Evolutionary conservation across 2,888 invertebrate genomes (phyloP), one percentile per base, ranked within the genome.

Genomic region (Lepas anatifera): DNA sequence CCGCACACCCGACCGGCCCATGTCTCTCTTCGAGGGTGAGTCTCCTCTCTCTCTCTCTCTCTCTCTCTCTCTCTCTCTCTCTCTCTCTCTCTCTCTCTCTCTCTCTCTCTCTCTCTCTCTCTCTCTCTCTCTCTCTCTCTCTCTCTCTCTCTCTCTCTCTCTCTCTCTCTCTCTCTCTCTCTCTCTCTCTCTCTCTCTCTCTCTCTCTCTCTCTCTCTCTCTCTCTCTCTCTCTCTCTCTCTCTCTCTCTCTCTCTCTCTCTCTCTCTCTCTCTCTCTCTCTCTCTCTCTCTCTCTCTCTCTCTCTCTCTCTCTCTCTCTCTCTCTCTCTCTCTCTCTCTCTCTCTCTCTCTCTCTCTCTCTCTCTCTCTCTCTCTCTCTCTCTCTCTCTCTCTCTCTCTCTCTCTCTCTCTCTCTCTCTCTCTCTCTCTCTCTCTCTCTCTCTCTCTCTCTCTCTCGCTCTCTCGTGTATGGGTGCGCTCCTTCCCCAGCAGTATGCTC

Each of bases 11-110:
- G 93, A 94, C 79, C 81, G 88, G 71, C 93, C 92, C 0, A 85
- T 86, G 68, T 94, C 93, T 0, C 80, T 95, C 67, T 94, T 88
- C 78, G 94, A 95, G 84, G 94, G 86, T 84, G 77, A 76, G 58
- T 46, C 29, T 63, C 64, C 18, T 63, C 29, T 25, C 32, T 63
- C 64, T 63, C 64, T 63, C 32, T 37, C 32, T 63, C 64, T 27
- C 32, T 37, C 22, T 35, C 64, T 25, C 64, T 37, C 37, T 37
- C 64, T 22, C 64, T 37, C 37, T 37, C 64, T 13, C 39, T 39
- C 39, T 39, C 39, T 13, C 39, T 39, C 39, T 39, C 39, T 13
- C 7, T 39, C 39, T 39, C 39, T 13, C 27, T n/a, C 25, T 25
- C 69, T 3, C 32, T 52, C 41, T 39, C 69, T 16, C 27, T 43